Percentiles rank a stretch among this genome's conserved stretches.
phyloP scores from a whole-genome alignment of 2,888 invertebrate species.

The Diaprepes abbreviatus region DNA sequence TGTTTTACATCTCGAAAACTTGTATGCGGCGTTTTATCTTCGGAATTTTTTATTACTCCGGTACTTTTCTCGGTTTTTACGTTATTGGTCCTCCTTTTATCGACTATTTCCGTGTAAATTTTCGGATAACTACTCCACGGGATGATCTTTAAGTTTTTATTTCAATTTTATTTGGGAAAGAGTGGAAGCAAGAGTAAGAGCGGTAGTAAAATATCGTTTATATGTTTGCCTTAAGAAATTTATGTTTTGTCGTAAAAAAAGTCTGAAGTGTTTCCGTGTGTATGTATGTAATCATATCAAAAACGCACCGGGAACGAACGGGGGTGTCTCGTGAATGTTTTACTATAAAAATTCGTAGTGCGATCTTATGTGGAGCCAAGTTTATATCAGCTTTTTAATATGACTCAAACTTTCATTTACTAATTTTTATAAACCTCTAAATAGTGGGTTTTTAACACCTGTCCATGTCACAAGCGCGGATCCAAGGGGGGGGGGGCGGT shows the following conservation, averaged over 20 bases:
- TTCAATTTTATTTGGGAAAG: not conserved
- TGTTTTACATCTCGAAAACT: constrained; percentile 33
- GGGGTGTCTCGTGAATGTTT: too few species aligned
- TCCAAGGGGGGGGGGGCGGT: too few species aligned
- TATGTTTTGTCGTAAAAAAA: not conserved
- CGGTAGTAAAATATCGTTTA: not conserved
- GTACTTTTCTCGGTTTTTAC: not conserved
- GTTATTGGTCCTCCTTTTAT: not conserved
- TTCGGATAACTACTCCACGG: not conserved
- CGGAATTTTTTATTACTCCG: constrained; percentile 21
- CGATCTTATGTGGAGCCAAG: too few species aligned
- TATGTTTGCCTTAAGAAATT: not conserved
- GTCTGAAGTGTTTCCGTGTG: too few species aligned
- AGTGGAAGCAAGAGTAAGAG: not conserved
- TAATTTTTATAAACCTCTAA: too few species aligned
- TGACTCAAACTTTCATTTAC: too few species aligned
- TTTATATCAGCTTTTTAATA: too few species aligned
- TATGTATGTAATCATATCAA: too few species aligned
- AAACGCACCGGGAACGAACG: too few species aligned
- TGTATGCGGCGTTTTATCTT: constrained; percentile 28
- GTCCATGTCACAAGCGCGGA: too few species aligned
- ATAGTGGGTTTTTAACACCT: too few species aligned
- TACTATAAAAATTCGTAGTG: too few species aligned
- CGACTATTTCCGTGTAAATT: not conserved
- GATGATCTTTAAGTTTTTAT: constrained; percentile 4